Evolutionary conservation across 2,888 invertebrate genomes (phyloP).

Genomic region (Ditylenchus weischeri): DNA sequence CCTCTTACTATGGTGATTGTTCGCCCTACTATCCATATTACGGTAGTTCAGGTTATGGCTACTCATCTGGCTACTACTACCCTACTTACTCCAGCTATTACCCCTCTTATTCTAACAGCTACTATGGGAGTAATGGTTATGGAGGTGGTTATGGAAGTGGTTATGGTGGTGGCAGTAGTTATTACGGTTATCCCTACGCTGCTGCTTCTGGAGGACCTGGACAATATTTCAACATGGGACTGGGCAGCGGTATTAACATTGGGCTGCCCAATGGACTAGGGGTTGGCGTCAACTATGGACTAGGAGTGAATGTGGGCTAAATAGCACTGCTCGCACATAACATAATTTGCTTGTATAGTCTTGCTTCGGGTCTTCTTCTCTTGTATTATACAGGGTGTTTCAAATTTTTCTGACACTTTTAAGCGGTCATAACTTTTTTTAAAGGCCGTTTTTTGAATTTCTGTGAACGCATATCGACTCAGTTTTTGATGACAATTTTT

Average conservation of each 20-base stretch:
- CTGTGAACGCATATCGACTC: no score
- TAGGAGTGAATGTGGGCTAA: conserved; percentile 1
- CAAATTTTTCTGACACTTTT: no score
- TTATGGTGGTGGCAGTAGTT: no score
- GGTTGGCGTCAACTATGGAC: background rate
- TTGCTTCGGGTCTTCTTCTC: no score
- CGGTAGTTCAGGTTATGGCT: background rate
- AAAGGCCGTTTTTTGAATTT: no score
- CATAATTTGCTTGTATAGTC: no score
- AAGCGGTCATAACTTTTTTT: no score
- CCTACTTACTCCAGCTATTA: background rate
- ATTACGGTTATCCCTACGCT: no score
- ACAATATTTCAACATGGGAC: background rate
- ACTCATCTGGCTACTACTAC: background rate
- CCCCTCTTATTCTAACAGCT: conserved; percentile 1
- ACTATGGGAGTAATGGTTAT: conserved; percentile 1
- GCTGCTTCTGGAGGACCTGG: conserved; percentile 6
- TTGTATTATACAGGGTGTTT: no score
- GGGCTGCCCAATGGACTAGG: background rate
- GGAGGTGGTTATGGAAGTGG: conserved; percentile 7
- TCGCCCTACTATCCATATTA: background rate
- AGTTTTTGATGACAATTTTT: no score
- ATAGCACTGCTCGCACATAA: background rate
- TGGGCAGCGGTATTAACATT: background rate
- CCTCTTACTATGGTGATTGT: conserved; percentile 1